Base-by-base conservation (phyloP, 2,888 invertebrate genomes). In the Vanessa cardui region DNA sequence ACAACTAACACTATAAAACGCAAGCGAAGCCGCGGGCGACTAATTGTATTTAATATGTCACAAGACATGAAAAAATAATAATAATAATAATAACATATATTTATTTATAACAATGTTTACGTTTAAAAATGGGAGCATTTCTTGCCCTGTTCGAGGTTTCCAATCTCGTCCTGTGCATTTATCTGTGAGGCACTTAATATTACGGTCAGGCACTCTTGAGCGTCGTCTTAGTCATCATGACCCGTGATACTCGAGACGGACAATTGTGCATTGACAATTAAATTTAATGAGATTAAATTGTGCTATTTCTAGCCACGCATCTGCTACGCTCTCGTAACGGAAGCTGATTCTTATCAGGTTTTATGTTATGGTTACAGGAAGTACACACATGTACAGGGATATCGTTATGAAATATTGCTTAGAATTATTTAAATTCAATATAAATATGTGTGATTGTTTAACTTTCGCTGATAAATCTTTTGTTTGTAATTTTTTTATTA, bases 251-350 rank as follows among this genome's bases (percentile, higher is more conserved):
- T 84, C 77, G 86, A 87, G 88, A 83, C 78, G 76, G 77, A 79
- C 88, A 88, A 88, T 87, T 88, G 88, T 86, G 80, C 83, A 86
- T 84, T 81, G 83, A 82, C 85, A 89, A 89, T 92, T 90, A 89
- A 88, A 85, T 83, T 82, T 84, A 85, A 90, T 88, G 80, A 88
- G 86, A 87, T 90, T 85, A 86, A 86, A 89, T 87, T 84, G 83
- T 84, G 81, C 87, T 89, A 89, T 89, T 89, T 87, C 82, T 84
- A 85, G 81, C 82, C 74, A 76, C 76, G 75, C 84, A 85, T 85
- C 84, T 85, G 86, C 78, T 76, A 73, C 73, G 67, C 72, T 67
- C 68, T 64, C 66, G 71, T 66, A 79, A 77, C 81, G 82, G 82
- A 82, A 78, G 78, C 78, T 71, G 75, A 78, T 80, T 78, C 76